These are phyloP conservation scores for Glomeris marginata DNA, from an alignment of 2,888 invertebrate species.

Conservation along the genomic window DNA sequence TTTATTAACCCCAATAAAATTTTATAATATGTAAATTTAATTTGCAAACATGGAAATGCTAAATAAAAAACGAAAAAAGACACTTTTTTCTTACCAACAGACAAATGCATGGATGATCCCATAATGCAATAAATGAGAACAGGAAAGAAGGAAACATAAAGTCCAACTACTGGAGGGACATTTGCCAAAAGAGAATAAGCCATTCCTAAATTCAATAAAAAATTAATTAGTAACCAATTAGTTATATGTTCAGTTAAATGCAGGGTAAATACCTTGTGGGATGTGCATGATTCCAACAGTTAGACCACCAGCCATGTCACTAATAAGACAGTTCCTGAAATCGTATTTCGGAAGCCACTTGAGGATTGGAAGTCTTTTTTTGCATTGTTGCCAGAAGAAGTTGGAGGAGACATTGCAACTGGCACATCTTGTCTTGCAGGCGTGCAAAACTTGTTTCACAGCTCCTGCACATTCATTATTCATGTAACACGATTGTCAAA, in stretches of 20 bases:
- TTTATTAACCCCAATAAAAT: no score
- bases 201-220: constrained; percentile 28
- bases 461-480: neutral
- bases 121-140: constrained; percentile 70
- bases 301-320: constrained; percentile 10
- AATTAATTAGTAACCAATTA: neutral
- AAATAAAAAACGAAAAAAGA: neutral
- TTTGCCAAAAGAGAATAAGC: constrained; percentile 38
- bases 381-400: constrained; percentile 9
- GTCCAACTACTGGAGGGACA: constrained; percentile 36
- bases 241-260: neutral
- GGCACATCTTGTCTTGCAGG: constrained; percentile 1
- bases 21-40: no score
- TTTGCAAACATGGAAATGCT: no score
- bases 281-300: constrained; percentile 14
- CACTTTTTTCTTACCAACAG: constrained; percentile 48
- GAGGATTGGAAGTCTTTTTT: constrained; percentile 19
- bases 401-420: constrained; percentile 3
- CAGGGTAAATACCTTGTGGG: constrained; percentile 10
- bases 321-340: constrained; percentile 10
- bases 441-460: constrained; percentile 2
- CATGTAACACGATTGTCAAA: no score
- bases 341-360: constrained; percentile 20
- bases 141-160: constrained; percentile 85
- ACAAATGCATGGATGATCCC: constrained; percentile 77